Evolutionary conservation across 1,140 invertebrate genomes (phyloP).

Genomic region (Philotrypesis tridentata): DNA sequence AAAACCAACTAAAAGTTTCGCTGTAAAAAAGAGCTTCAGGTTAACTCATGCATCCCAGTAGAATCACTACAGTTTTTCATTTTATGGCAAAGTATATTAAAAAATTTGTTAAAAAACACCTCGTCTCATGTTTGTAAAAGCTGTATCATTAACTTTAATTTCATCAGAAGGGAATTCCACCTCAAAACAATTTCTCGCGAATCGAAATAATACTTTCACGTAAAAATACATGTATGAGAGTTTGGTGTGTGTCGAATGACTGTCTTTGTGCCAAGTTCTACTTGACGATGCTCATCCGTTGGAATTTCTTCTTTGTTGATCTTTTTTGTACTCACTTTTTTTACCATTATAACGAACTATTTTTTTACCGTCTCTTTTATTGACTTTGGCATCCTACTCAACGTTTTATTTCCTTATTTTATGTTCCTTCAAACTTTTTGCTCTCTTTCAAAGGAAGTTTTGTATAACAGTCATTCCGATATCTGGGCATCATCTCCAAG

Average conservation of each 20-base stretch:
- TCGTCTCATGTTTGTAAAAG: neutral
- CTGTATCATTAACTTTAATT: neutral
- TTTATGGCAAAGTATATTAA: neutral
- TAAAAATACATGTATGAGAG: neutral
- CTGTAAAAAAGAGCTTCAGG: no score
- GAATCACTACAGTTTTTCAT: no score
- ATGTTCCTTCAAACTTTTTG: neutral
- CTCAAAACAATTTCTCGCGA: neutral
- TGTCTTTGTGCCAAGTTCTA: constrained; percentile 53
- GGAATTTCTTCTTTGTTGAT: constrained; percentile 11
- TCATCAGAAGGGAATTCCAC: neutral
- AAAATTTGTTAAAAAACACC: neutral
- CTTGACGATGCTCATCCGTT: constrained; percentile 27
- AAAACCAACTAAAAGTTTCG: no score
- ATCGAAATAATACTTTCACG: neutral
- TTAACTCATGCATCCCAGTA: no score
- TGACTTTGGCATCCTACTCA: neutral
- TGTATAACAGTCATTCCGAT: no score
- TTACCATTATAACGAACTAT: neutral
- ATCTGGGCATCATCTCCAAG: no score
- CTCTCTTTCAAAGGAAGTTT: no score
- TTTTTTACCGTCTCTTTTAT: neutral
- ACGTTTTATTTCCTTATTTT: neutral
- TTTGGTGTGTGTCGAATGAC: constrained; percentile 23
- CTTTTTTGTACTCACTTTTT: neutral